Conservation (phyloP, 2,797 vertebrate genomes). For the Centroberyx gerrardi region DNA sequence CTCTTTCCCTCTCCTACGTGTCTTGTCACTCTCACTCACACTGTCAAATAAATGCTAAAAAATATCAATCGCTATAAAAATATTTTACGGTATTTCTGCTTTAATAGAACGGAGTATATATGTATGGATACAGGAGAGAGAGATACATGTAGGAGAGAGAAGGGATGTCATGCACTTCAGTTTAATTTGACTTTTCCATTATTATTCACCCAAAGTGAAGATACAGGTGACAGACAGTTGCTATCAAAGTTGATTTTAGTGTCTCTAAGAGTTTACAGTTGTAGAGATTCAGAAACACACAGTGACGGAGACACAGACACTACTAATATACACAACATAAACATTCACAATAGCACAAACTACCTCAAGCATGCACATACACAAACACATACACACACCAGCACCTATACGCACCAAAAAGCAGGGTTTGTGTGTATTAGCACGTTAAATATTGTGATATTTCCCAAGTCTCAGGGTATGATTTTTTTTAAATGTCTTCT, state of each 20-base stretch:
- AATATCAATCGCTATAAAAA: neutral
- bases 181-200: neutral
- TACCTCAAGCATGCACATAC: slow-evolving; percentile 2
- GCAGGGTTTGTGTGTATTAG: slow-evolving; percentile 11
- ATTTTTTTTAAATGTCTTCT: slow-evolving; percentile 55
- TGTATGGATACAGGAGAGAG: neutral
- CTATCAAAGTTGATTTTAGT: slow-evolving; percentile 9
- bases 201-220: neutral
- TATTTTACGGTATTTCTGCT: no score
- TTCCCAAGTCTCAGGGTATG: slow-evolving; percentile 38
- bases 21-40: slow-evolving; percentile 10
- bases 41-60: slow-evolving; percentile 18
- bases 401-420: neutral
- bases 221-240: neutral
- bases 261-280: neutral
- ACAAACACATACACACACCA: slow-evolving; percentile 1
- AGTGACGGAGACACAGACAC: neutral
- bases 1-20: slow-evolving; percentile 14
- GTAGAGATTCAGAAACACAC: neutral
- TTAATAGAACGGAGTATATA: neutral
- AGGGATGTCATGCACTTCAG: neutral
- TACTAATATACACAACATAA: neutral
- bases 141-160: neutral
- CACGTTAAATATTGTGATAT: slow-evolving; percentile 15
- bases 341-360: neutral